Percentiles rank a stretch among this genome's conserved stretches.
phyloP scores from a whole-genome alignment of 2,888 invertebrate species.

The Eristalinus sepulchralis region DNA sequence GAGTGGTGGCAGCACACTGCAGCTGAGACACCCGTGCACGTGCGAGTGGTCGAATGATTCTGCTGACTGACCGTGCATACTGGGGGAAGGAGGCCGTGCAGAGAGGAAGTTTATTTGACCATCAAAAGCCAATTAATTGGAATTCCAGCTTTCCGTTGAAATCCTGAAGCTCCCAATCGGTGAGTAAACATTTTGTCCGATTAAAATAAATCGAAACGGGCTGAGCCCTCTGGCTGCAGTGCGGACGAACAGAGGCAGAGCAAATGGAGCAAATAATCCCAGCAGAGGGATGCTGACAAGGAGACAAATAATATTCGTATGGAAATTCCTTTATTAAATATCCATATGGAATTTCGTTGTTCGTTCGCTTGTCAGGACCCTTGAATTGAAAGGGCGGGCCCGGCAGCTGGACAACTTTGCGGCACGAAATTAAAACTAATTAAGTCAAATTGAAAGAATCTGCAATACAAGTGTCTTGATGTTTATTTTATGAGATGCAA shows the following conservation, averaged over 20 bases:
- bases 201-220: constrained; percentile 65
- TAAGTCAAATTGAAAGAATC: no score
- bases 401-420: no score
- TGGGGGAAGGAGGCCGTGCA: not conserved
- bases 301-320: not conserved
- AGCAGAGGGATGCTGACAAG: not conserved
- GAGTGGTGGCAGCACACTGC: not conserved
- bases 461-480: no score
- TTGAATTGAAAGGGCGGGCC: not conserved
- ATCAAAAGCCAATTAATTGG: constrained; percentile 70
- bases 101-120: constrained; percentile 40
- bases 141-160: constrained; percentile 29
- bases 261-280: not conserved
- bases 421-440: no score
- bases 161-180: constrained; percentile 20
- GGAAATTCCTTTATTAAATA: not conserved
- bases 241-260: not conserved
- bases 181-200: constrained; percentile 57
- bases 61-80: constrained; percentile 11
- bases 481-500: no score
- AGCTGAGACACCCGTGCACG: not conserved
- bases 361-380: no score
- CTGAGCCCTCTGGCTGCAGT: not conserved
- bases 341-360: not conserved
- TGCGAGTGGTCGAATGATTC: constrained; percentile 1